Base-by-base conservation (phyloP, 1,140 invertebrate species). In the Asobara japonica region DNA sequence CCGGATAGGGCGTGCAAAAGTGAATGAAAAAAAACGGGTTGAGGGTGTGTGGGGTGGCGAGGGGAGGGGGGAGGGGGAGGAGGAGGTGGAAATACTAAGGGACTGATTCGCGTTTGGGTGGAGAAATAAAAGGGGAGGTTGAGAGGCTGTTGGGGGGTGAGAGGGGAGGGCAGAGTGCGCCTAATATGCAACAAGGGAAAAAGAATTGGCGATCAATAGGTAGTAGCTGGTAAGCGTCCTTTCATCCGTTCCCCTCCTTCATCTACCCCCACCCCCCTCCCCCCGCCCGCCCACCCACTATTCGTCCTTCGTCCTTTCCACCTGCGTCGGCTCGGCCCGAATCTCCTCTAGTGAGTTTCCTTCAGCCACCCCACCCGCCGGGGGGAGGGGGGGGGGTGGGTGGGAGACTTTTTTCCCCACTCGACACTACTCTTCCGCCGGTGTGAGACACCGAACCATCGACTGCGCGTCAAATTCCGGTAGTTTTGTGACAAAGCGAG, bases 131-230 rank as follows among this genome's bases (percentile, higher is more conserved):
- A n/a, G n/a, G n/a, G 62, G 75, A 75, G 77, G 74, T 72, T 80
- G 80, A 78, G 78, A 79, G 80, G 18, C 11, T 22, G 51, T 31
- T 62, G 29, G 25, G 2, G 29, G 60, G 10, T 13, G 20, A 62
- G 27, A 29, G 41, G n/a, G 27, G 27, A 31, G 27, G 60, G 76
- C 78, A 79, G 82, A 84, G 81, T 79, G 81, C 83, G 82, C 83
- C 85, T 87, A 86, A 87, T 87, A 87, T 87, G 86, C 84, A 87
- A 86, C 85, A 86, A 84, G 86, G 86, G 86, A 87, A 86, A 86
- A 87, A 86, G 86, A 87, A 87, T 86, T 82, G 84, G 82, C 85
- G 86, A 87, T 87, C 85, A 87, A 86, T 86, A 86, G 86, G 85
- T 86, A 87, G 85, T 87, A 86, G 85, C 84, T 86, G 84, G 86